Evolutionary conservation across 2,888 invertebrate species (phyloP).

Genomic region (Bombylius discolor): DNA sequence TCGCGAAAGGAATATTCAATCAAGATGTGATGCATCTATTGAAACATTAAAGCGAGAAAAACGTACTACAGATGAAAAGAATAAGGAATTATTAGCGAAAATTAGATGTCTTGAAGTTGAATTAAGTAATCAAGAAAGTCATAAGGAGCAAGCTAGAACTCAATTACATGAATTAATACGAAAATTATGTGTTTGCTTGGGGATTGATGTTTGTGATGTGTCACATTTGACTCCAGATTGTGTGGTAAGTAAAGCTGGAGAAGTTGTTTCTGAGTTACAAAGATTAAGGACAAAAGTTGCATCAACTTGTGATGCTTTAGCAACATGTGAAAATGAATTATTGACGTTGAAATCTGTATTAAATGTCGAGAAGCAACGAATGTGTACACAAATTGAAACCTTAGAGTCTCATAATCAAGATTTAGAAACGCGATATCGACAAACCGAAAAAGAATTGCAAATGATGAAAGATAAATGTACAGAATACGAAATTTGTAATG

Average conservation of each 20-base stretch:
- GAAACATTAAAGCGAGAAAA: conserved; percentile 64
- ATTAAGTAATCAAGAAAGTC: conserved; percentile 57
- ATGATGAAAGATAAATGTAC: conserved; percentile 57
- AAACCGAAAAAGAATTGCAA: conserved; percentile 61
- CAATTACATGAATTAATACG: conserved; percentile 59
- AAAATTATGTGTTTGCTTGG: conserved; percentile 57
- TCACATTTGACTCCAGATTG: conserved; percentile 54
- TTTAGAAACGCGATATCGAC: conserved; percentile 58
- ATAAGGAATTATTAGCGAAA: conserved; percentile 63
- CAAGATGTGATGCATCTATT: conserved; percentile 50
- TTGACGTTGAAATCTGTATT: conserved; percentile 30
- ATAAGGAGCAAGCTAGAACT: conserved; percentile 54
- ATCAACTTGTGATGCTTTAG: conserved; percentile 36
- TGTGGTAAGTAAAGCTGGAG: conserved; percentile 62
- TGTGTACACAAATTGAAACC: conserved; percentile 50
- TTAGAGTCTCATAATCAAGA: conserved; percentile 48
- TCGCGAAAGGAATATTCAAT: conserved; percentile 56
- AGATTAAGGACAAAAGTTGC: conserved; percentile 44
- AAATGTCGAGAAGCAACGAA: conserved; percentile 53
- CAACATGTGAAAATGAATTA: conserved; percentile 33
- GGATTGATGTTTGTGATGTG: conserved; percentile 54
- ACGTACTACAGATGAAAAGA: conserved; percentile 58
- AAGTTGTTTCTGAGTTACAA: conserved; percentile 60
- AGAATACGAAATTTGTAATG: conserved; percentile 59
- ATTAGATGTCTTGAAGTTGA: conserved; percentile 58